Evolutionary conservation across 1,140 invertebrate genomes (phyloP).

Genomic region (Brachionus angularis): DNA sequence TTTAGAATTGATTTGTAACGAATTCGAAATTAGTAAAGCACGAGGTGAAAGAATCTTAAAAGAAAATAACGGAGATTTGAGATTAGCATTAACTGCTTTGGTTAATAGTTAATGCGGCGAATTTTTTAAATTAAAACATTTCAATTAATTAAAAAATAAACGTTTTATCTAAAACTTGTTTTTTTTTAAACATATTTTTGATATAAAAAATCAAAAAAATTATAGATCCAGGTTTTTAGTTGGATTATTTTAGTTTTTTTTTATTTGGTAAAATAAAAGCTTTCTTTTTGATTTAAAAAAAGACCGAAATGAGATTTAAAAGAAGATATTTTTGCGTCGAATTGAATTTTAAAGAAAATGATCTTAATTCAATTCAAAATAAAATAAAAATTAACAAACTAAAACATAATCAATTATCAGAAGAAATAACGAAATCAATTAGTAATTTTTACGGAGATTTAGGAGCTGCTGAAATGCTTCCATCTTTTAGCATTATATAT

Average conservation of each 20-base stretch:
- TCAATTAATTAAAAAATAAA: not conserved
- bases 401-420: constrained; percentile 17
- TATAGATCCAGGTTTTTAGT: no score
- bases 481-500: constrained; percentile 39
- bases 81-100: constrained; percentile 3
- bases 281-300: no score
- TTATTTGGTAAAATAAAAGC: no score
- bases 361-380: not conserved
- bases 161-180: not conserved
- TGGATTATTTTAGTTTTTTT: constrained; percentile 1
- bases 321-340: constrained; percentile 34
- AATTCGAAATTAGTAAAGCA: not conserved
- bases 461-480: constrained; percentile 29
- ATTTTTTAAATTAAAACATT: constrained; percentile 15
- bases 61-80: constrained; percentile 34
- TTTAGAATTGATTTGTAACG: not conserved
- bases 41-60: constrained; percentile 4
- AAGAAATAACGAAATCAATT: not conserved
- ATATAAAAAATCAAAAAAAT: not conserved
- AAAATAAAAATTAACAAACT: not conserved
- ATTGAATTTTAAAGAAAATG: not conserved
- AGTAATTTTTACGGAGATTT: constrained; percentile 38
- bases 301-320: constrained; percentile 37
- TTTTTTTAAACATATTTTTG: no score
- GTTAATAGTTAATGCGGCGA: constrained; percentile 5